These are phyloP conservation scores for Pandemis heparana DNA, from an alignment of 2,888 invertebrate species.

Conservation along the genomic window DNA sequence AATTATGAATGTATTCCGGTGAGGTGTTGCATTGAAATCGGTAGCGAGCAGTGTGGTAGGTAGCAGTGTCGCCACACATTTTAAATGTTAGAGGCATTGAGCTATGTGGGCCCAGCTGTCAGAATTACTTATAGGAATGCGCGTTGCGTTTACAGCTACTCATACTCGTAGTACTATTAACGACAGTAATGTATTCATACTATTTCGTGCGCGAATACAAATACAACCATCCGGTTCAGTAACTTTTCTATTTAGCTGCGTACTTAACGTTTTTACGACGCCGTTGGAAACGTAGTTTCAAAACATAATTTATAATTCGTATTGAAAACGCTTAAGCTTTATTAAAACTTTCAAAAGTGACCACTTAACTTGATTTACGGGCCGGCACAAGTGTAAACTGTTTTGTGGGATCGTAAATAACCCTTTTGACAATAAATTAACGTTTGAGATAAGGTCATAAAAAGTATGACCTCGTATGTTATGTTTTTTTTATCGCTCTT, in stretches of 20 bases:
- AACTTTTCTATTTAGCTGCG: slow-evolving; percentile 23
- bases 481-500: slow-evolving; percentile 33
- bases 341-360: slow-evolving; percentile 38
- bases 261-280: slow-evolving; percentile 19
- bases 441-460: slow-evolving; percentile 60
- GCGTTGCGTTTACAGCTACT: slow-evolving; percentile 46
- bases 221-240: slow-evolving; percentile 25
- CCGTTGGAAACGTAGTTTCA: slow-evolving; percentile 16
- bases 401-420: slow-evolving; percentile 61
- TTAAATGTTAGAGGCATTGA: slow-evolving; percentile 61
- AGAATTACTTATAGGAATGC: slow-evolving; percentile 57
- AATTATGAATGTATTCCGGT: slow-evolving; percentile 71
- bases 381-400: slow-evolving; percentile 52
- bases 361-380: slow-evolving; percentile 61
- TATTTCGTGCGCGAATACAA: slow-evolving; percentile 22
- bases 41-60: slow-evolving; percentile 60
- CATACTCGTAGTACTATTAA: slow-evolving; percentile 5
- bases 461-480: slow-evolving; percentile 55
- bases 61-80: slow-evolving; percentile 60
- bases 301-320: slow-evolving; percentile 34
- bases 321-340: slow-evolving; percentile 34
- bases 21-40: slow-evolving; percentile 66
- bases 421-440: slow-evolving; percentile 61
- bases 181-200: slow-evolving; percentile 37
- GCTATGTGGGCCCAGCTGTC: slow-evolving; percentile 56